These are phyloP conservation scores for Calameuta idolon DNA, from an alignment of 2,888 invertebrate genomes.

Conservation along the genomic window DNA sequence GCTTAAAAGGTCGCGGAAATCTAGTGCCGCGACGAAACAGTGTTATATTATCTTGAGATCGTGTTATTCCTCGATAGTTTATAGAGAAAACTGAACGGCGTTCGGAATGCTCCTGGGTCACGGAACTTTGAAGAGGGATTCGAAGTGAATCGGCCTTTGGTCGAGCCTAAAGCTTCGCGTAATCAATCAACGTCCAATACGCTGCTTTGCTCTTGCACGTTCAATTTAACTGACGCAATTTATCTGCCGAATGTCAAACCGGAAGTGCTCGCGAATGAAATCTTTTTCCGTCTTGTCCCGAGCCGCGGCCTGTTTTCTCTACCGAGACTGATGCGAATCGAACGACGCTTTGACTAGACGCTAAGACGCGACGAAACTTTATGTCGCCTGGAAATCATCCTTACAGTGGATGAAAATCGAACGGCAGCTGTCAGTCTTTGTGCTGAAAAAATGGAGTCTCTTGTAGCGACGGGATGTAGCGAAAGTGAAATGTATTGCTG, in stretches of 20 bases:
- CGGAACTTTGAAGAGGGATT: not conserved
- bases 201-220: slow-evolving; percentile 9
- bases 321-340: not conserved
- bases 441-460: not conserved
- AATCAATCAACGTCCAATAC: slow-evolving; percentile 20
- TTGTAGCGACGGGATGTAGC: not conserved
- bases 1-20: not conserved
- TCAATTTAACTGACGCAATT: slow-evolving; percentile 14
- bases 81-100: not conserved
- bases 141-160: slow-evolving; percentile 3
- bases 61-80: not conserved
- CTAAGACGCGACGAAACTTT: not conserved
- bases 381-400: not conserved
- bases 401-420: not conserved
- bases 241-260: slow-evolving; percentile 21
- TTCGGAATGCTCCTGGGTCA: not conserved
- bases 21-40: not conserved
- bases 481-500: not conserved
- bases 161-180: slow-evolving; percentile 7
- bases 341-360: not conserved
- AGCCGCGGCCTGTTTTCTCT: not conserved
- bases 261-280: slow-evolving; percentile 16
- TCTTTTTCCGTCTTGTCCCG: slow-evolving; percentile 3
- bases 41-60: not conserved
- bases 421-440: not conserved